These are phyloP conservation scores for Drosophila merina DNA, from an alignment of 2,888 invertebrate species.

Conservation along the genomic window DNA sequence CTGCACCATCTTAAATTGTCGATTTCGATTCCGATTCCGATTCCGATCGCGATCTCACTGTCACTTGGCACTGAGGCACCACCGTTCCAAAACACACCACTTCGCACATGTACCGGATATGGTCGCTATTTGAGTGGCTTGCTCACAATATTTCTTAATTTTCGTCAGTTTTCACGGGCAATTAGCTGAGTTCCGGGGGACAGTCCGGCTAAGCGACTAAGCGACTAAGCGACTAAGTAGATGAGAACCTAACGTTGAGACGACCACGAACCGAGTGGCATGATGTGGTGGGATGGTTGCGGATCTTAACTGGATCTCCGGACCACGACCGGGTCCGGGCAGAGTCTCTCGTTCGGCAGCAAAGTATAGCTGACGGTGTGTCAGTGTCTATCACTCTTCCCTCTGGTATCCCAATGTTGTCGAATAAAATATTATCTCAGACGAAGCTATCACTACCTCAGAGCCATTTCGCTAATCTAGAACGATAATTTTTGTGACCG, in stretches of 20 bases:
- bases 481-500: constrained; percentile 19
- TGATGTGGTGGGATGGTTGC: constrained; percentile 47
- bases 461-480: constrained; percentile 44
- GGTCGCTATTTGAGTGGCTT: constrained; percentile 23
- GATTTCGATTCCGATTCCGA: constrained; percentile 1
- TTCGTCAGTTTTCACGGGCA: constrained; percentile 47
- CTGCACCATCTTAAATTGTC: constrained; percentile 55
- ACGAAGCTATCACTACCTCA: constrained; percentile 42
- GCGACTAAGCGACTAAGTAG: constrained; percentile 10
- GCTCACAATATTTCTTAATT: constrained; percentile 62
- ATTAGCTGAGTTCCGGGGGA: constrained; percentile 46
- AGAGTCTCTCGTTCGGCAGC: background rate
- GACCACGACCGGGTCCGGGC: constrained; percentile 10
- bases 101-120: constrained; percentile 6
- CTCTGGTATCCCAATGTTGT: constrained; percentile 23
- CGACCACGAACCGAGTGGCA: constrained; percentile 67
- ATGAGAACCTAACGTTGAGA: constrained; percentile 65
- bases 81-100: constrained; percentile 24
- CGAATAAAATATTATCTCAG: constrained; percentile 53
- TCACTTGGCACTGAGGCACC: constrained; percentile 31
- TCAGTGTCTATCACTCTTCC: constrained; percentile 13
- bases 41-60: constrained; percentile 14
- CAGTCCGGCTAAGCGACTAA: background rate
- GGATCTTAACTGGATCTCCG: constrained; percentile 67
- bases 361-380: background rate